Evolutionary conservation across 1,140 invertebrate species (phyloP).

Genomic region (Pogonomyrmex barbatus): DNA sequence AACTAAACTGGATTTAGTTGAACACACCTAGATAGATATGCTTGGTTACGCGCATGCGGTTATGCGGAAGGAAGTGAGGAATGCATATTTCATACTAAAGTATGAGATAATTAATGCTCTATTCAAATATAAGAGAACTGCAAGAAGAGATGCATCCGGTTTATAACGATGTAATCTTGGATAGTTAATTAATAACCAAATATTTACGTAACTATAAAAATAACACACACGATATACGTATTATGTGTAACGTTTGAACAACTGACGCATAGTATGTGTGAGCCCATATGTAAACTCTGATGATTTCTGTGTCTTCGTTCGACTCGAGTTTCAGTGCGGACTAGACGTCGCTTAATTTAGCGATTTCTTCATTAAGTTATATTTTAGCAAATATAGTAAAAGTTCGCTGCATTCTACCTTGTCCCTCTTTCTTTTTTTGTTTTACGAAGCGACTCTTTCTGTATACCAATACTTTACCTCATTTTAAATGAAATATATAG

Average conservation of each 20-base stretch:
- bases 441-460: slow-evolving; percentile 39
- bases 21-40: slow-evolving; percentile 9
- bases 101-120: slow-evolving; percentile 31
- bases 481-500: slow-evolving; percentile 29
- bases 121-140: neutral
- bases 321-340: slow-evolving; percentile 21
- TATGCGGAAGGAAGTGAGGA: neutral
- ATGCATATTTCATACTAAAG: neutral
- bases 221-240: slow-evolving; percentile 6
- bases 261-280: slow-evolving; percentile 40
- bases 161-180: slow-evolving; percentile 4
- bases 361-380: neutral
- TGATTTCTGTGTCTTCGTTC: neutral
- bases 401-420: slow-evolving; percentile 10
- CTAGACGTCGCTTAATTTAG: slow-evolving; percentile 7
- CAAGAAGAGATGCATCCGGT: slow-evolving; percentile 8
- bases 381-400: slow-evolving; percentile 46
- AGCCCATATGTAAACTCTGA: slow-evolving; percentile 26
- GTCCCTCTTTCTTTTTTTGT: slow-evolving; percentile 22
- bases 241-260: slow-evolving; percentile 24
- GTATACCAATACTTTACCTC: slow-evolving; percentile 61
- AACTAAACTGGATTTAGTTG: slow-evolving; percentile 69
- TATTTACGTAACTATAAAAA: slow-evolving; percentile 29
- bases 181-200: slow-evolving; percentile 40
- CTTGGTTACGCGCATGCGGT: neutral